Evolutionary conservation across 1,140 invertebrate species (phyloP).

Genomic region (Bombus pascuorum): DNA sequence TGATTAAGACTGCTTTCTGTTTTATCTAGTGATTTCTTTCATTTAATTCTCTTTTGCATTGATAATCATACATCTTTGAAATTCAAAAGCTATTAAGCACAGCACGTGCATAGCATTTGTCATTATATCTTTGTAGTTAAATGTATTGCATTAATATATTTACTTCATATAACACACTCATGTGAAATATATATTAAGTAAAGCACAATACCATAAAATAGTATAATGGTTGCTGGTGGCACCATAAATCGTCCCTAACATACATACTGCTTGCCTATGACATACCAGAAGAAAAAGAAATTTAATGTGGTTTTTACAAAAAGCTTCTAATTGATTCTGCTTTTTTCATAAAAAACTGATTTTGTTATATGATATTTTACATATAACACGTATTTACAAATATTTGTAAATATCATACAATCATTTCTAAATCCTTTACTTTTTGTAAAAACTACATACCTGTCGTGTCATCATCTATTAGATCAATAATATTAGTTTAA

Average conservation of each 20-base stretch:
- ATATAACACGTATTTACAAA: conserved; percentile 16
- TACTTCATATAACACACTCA: conserved; percentile 56
- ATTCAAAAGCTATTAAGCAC: conserved; percentile 27
- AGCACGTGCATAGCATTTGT: conserved; percentile 33
- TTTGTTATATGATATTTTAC: conserved; percentile 14
- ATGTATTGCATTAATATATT: conserved; percentile 54
- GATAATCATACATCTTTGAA: conserved; percentile 26
- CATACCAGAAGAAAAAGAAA: conserved; percentile 31
- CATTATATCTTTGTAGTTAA: conserved; percentile 40
- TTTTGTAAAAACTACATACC: conserved; percentile 57
- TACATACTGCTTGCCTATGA: conserved; percentile 71
- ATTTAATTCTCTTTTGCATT: conserved; percentile 24
- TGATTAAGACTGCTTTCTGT: not conserved
- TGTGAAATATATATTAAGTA: conserved; percentile 57
- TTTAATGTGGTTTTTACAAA: conserved; percentile 53
- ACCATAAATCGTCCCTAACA: conserved; percentile 71
- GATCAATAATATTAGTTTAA: conserved; percentile 51
- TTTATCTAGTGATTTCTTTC: not conserved
- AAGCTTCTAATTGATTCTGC: conserved; percentile 16
- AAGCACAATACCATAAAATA: conserved; percentile 68
- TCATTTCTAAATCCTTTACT: conserved; percentile 29
- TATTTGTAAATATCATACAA: conserved; percentile 26
- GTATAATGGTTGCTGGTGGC: conserved; percentile 65
- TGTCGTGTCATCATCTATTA: conserved; percentile 47
- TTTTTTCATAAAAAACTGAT: conserved; percentile 7